These are phyloP conservation scores for Microplitis demolitor DNA, from an alignment of 1,140 invertebrate genomes.

Conservation along the genomic window DNA sequence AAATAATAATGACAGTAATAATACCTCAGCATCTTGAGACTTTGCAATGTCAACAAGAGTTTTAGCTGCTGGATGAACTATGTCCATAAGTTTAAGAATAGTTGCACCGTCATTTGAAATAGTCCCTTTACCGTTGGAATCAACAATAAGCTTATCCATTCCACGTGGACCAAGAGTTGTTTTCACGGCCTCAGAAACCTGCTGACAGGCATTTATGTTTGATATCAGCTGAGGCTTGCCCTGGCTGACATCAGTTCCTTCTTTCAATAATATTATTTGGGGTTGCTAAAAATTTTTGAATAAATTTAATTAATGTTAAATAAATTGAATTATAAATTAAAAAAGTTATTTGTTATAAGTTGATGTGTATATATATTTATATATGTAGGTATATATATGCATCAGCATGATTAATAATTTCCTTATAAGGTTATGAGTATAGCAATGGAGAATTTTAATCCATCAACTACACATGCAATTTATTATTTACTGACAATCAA, in stretches of 20 bases:
- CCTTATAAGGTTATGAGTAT: background rate
- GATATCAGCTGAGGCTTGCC: constrained; percentile 95
- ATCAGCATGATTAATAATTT: background rate
- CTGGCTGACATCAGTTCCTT: constrained; percentile 96
- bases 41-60: constrained; percentile 98
- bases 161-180: constrained; percentile 98
- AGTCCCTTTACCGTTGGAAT: constrained; percentile 84
- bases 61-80: constrained; percentile 97
- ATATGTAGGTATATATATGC: background rate
- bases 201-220: constrained; percentile 99
- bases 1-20: background rate
- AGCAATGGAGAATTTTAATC: no score
- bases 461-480: no score
- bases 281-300: constrained; percentile 77
- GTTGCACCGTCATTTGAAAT: constrained; percentile 99
- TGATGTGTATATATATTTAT: background rate
- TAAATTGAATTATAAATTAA: background rate
- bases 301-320: constrained; percentile 3
- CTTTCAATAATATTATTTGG: constrained; percentile 96
- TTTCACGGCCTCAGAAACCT: constrained; percentile 91
- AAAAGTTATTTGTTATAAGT: background rate
- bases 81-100: constrained; percentile 95
- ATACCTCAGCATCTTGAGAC: constrained; percentile 98
- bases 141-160: constrained; percentile 99
- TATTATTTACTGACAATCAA: no score